A percentile compares a stretch with the other conserved stretches of the same genome.
Evolutionary conservation across 2,797 vertebrate genomes (phyloP).

Genomic region (Botia kubotai): DNA sequence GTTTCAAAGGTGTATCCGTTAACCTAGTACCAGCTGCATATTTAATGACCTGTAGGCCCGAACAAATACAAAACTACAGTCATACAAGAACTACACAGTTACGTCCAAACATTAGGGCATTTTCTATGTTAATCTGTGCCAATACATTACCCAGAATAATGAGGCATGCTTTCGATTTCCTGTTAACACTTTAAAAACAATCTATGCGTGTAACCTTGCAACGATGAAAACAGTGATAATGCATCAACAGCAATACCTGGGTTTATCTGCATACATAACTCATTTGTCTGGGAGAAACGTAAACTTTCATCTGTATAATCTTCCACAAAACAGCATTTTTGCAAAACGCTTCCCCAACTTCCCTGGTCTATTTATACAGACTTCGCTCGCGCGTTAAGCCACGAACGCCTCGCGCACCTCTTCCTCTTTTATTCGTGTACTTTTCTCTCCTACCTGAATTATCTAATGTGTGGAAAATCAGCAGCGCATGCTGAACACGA

Average conservation of each 20-base stretch:
- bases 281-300: too few species aligned
- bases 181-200: not conserved
- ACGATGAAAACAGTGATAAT: not conserved
- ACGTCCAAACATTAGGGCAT: too few species aligned
- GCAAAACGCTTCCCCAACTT: not conserved
- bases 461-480: constrained; percentile 1
- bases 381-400: constrained; percentile 7
- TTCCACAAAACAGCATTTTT: not conserved
- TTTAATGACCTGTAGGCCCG: constrained; percentile 1
- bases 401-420: not conserved
- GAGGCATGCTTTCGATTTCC: not conserved
- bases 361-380: not conserved
- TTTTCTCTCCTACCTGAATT: constrained; percentile 20
- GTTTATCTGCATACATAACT: not conserved
- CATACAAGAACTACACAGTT: not conserved
- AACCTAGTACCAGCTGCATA: not conserved
- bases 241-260: not conserved
- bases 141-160: not conserved
- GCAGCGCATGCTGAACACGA: not conserved
- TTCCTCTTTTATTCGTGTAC: not conserved
- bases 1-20: not conserved
- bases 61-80: not conserved
- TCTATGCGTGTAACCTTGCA: constrained; percentile 15
- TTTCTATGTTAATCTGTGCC: not conserved
- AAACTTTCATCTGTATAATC: not conserved